Evolutionary conservation across 2,797 vertebrate species (phyloP), one percentile per base, ranked within the genome.

Genomic region (Mastacembelus armatus): DNA sequence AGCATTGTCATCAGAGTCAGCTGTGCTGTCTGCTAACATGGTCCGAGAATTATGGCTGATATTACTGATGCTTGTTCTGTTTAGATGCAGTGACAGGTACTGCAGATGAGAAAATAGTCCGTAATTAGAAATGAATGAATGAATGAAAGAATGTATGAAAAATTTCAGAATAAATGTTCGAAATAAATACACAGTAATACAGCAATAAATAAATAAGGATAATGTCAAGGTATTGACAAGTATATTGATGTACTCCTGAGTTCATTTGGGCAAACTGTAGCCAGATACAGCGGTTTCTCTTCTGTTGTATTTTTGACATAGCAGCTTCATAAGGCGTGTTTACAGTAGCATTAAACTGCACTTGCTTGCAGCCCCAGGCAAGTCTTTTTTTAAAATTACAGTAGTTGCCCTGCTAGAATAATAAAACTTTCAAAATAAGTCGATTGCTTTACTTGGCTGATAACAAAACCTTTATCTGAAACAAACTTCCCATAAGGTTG

Each of bases 1-100:
- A 84, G 65, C 70, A 81, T 77, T 87, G 85, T 88, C 78, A 77
- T 66, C 83, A 63, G 56, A 71, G 65, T 80, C 70, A 63, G 80
- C 63, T 66, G 75, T 40, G 62, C 61, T 48, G 72, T 65, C 35
- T 68, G 78, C 74, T 65, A 66, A 77, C 68, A 58, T 57, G 73
- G 51, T 60, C 74, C 10, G 43, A 71, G 51, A 80, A 67, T 74
- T 74, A 72, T 18, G 50, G 55, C 39, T 76, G 56, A 50, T 68
- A 40, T 61, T 55, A 56, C 30, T 56, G 49, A 77, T 49, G 59
- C 43, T 47, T 61, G 80, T 81, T 79, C 48, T 38, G 82, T 77
- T 82, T 72, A 80, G 74, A 67, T 59, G 45, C 74, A 69, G 42
- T 59, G 66, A 72, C 71, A 77, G 68, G 71, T 77, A 67, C 59